phyloP scores from a whole-genome alignment of 2,888 invertebrate species.

The Hemistola chrysoprasaria region DNA sequence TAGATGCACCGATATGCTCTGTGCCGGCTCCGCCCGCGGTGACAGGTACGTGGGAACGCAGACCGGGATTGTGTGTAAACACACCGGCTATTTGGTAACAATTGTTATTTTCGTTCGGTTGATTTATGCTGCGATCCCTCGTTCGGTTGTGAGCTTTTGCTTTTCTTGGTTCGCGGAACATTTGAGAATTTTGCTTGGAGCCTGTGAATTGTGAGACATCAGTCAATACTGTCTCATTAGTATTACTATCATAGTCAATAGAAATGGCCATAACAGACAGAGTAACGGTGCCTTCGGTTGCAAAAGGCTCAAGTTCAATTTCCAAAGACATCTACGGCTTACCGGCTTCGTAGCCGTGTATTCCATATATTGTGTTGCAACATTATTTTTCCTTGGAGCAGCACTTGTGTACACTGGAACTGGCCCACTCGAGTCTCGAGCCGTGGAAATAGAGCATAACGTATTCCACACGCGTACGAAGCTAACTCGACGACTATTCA shows the following conservation, averaged over 20 bases:
- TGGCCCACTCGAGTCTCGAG: constrained; percentile 47
- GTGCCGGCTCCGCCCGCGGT: constrained; percentile 58
- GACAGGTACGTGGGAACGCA: constrained; percentile 78
- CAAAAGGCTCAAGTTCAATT: constrained; percentile 42
- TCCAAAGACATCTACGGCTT: constrained; percentile 40
- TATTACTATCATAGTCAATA: constrained; percentile 19
- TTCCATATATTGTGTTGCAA: constrained; percentile 42
- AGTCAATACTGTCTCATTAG: constrained; percentile 16
- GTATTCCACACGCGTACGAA: constrained; percentile 69
- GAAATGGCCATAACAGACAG: constrained; percentile 22
- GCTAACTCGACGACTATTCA: constrained; percentile 71
- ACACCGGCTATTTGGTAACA: constrained; percentile 55
- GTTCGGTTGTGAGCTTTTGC: constrained; percentile 7
- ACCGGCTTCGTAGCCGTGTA: constrained; percentile 38
- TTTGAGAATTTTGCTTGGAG: constrained; percentile 7
- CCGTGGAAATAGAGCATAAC: constrained; percentile 45
- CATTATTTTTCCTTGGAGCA: constrained; percentile 40
- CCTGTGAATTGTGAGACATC: constrained; percentile 5
- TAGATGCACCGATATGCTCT: constrained; percentile 75
- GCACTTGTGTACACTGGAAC: constrained; percentile 36
- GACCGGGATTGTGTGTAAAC: constrained; percentile 64
- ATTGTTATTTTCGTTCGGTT: constrained; percentile 43
- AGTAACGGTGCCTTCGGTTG: constrained; percentile 37
- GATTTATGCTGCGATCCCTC: constrained; percentile 34
- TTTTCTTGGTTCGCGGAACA: constrained; percentile 2